phyloP scores from a whole-genome alignment of 2,888 invertebrate genomes.

The Sphaeridia pumilis region DNA sequence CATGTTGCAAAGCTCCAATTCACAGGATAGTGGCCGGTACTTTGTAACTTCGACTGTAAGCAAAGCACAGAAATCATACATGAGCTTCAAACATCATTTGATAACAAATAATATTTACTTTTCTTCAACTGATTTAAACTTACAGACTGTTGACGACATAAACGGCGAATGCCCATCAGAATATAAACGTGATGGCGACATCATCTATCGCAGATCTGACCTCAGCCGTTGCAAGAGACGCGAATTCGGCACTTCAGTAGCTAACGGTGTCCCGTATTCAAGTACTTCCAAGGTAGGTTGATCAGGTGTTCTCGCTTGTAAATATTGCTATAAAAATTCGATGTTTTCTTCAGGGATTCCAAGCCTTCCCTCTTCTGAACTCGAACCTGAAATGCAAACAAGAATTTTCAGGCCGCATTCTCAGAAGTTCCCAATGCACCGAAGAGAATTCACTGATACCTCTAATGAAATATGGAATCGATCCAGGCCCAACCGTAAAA shows the following conservation, averaged over 20 bases:
- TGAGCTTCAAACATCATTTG: not conserved
- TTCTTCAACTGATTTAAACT: not conserved
- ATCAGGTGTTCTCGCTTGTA: not conserved
- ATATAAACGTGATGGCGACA: slow-evolving; percentile 48
- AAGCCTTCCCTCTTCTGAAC: slow-evolving; percentile 17
- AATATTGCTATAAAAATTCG: not conserved
- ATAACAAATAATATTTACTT: not conserved
- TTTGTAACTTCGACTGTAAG: not conserved
- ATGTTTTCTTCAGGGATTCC: not conserved
- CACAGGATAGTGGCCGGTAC: not conserved
- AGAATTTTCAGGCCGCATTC: slow-evolving; percentile 21
- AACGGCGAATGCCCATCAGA: slow-evolving; percentile 73
- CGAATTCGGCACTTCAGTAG: slow-evolving; percentile 54
- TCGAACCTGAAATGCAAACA: slow-evolving; percentile 25
- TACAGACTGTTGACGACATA: slow-evolving; percentile 53
- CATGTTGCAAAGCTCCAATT: not conserved
- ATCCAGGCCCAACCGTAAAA: not conserved
- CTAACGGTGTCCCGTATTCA: slow-evolving; percentile 47
- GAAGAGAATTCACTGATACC: slow-evolving; percentile 12
- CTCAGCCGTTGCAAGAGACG: slow-evolving; percentile 60
- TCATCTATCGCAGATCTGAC: slow-evolving; percentile 50
- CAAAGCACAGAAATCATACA: not conserved
- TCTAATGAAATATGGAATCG: too few species aligned
- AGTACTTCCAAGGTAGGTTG: slow-evolving; percentile 19
- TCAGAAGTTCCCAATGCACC: slow-evolving; percentile 20